Evolutionary conservation across 1,140 invertebrate genomes (phyloP).

Genomic region (Drosophila grimshawi): DNA sequence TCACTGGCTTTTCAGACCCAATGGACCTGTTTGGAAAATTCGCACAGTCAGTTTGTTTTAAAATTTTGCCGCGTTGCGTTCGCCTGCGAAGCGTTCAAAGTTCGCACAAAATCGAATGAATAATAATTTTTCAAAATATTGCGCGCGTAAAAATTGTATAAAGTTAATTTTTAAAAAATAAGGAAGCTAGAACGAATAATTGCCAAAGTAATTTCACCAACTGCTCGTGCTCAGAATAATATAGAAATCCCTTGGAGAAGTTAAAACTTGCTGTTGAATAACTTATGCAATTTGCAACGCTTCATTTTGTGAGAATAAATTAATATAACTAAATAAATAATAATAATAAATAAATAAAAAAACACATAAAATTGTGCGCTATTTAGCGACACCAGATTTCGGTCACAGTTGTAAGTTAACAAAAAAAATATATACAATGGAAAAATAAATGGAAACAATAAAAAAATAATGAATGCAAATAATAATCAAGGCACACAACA

Average conservation of each 20-base stretch:
- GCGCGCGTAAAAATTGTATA: conserved; percentile 16
- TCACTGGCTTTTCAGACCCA: conserved; percentile 65
- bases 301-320: conserved; percentile 20
- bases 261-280: conserved; percentile 24
- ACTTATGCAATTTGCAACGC: conserved; percentile 28
- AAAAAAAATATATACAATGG: conserved; percentile 11
- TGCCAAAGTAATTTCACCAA: conserved; percentile 2
- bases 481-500: neutral
- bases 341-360: conserved; percentile 9
- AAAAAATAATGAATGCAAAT: neutral
- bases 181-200: conserved; percentile 1
- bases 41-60: conserved; percentile 80
- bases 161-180: conserved; percentile 3
- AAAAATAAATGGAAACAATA: conserved; percentile 6
- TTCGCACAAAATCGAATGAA: conserved; percentile 3
- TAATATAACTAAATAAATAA: conserved; percentile 24
- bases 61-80: conserved; percentile 74
- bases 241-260: neutral
- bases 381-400: conserved; percentile 15
- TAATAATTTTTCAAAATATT: conserved; percentile 14
- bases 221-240: conserved; percentile 1
- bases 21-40: conserved; percentile 83
- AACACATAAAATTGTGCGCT: conserved; percentile 5
- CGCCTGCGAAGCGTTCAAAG: conserved; percentile 27
- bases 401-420: neutral